Evolutionary conservation across 2,888 invertebrate genomes (phyloP).

Genomic region (Lasioglossum lativentre): DNA sequence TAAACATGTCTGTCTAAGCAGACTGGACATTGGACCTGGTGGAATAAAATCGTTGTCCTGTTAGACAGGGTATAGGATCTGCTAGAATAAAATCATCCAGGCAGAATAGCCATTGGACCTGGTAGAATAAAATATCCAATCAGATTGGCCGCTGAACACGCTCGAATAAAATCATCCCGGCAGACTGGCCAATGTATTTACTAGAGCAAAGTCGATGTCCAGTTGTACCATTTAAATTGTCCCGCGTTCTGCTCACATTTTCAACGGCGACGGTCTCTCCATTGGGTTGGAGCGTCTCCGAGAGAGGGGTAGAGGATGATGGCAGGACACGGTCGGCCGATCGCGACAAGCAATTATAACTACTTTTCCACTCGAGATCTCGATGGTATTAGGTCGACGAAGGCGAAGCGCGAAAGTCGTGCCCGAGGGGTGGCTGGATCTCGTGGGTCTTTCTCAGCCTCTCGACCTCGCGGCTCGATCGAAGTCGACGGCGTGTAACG

Average conservation of each 20-base stretch:
- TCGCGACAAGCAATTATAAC: constrained; percentile 11
- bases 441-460: constrained; percentile 57
- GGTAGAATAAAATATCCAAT: no score
- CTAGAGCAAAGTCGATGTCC: not conserved
- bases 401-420: constrained; percentile 39
- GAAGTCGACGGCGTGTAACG: constrained; percentile 51
- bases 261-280: not conserved
- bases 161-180: not conserved
- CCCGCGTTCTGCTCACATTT: not conserved
- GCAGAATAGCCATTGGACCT: no score
- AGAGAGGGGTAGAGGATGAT: not conserved
- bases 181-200: not conserved
- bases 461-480: constrained; percentile 65
- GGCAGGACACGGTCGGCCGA: not conserved
- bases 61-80: no score
- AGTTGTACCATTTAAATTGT: not conserved
- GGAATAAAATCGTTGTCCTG: no score
- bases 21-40: no score
- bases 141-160: no score
- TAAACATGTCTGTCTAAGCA: no score
- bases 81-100: no score
- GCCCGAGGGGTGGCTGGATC: constrained; percentile 49
- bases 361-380: constrained; percentile 24
- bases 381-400: constrained; percentile 23
- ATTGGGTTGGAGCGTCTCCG: not conserved